Evolutionary conservation across 2,888 invertebrate genomes (phyloP).

Genomic region (Netelia fuscicornis): DNA sequence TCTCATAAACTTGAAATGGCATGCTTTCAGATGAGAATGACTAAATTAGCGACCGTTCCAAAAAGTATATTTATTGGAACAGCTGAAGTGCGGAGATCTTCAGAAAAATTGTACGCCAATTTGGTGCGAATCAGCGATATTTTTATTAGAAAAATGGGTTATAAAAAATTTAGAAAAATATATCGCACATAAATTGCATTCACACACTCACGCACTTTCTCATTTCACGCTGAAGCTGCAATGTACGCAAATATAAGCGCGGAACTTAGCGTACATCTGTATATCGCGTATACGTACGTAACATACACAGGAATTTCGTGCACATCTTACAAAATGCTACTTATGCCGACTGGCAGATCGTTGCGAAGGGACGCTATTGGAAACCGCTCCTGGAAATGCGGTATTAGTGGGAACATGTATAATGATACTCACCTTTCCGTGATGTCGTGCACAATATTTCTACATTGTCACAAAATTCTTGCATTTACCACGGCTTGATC

Average conservation of each 20-base stretch:
- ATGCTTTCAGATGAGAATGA: constrained; percentile 15
- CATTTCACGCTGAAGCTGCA: constrained; percentile 1
- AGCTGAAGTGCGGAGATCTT: not conserved
- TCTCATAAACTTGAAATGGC: constrained; percentile 21
- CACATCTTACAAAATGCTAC: not conserved
- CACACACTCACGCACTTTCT: not conserved
- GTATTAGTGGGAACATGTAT: too few relatives aligned
- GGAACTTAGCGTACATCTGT: not conserved
- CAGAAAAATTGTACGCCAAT: constrained; percentile 11
- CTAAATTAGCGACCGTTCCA: constrained; percentile 26
- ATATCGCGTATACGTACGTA: not conserved
- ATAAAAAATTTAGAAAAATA: not conserved
- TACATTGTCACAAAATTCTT: too few relatives aligned
- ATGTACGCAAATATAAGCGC: not conserved
- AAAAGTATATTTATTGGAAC: constrained; percentile 32
- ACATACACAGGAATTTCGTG: not conserved
- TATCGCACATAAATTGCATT: not conserved
- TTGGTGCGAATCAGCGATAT: not conserved
- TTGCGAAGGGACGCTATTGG: too few relatives aligned
- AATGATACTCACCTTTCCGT: too few relatives aligned
- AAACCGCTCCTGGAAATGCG: too few relatives aligned
- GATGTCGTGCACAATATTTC: too few relatives aligned
- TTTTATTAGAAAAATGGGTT: constrained; percentile 18
- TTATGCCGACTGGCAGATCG: not conserved
- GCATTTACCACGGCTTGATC: too few relatives aligned